Evolutionary conservation across 2,797 vertebrate species (phyloP).

Genomic region (Tapera naevia): DNA sequence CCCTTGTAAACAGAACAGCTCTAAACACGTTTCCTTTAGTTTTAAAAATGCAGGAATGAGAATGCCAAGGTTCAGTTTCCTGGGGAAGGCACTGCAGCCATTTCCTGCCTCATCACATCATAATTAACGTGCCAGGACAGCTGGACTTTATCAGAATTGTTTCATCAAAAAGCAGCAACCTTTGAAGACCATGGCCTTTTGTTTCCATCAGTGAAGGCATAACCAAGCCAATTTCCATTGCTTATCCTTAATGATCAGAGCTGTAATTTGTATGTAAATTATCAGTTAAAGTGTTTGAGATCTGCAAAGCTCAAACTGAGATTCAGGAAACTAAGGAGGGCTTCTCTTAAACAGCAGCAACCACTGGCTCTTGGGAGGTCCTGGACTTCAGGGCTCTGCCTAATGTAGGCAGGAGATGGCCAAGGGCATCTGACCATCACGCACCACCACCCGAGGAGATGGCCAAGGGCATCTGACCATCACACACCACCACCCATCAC

Average conservation of each 20-base stretch:
- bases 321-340: neutral
- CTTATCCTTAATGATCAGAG: conserved; percentile 50
- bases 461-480: neutral
- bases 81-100: conserved; percentile 60
- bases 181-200: conserved; percentile 65
- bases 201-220: conserved; percentile 52
- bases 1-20: neutral
- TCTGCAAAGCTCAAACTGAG: neutral
- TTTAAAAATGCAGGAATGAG: conserved; percentile 59
- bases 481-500: neutral
- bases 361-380: neutral
- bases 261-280: conserved; percentile 61
- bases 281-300: conserved; percentile 34
- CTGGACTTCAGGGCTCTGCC: neutral
- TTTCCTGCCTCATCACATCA: conserved; percentile 66
- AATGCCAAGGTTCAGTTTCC: conserved; percentile 63
- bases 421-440: neutral
- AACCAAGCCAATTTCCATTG: conserved; percentile 47
- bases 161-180: conserved; percentile 58
- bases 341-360: neutral
- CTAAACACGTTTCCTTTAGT: conserved; percentile 28
- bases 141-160: conserved; percentile 69
- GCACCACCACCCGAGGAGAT: neutral
- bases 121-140: conserved; percentile 66
- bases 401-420: neutral